These are phyloP conservation scores for Papilio glaucus DNA, from an alignment of 1,140 invertebrate genomes.

Conservation along the genomic window DNA sequence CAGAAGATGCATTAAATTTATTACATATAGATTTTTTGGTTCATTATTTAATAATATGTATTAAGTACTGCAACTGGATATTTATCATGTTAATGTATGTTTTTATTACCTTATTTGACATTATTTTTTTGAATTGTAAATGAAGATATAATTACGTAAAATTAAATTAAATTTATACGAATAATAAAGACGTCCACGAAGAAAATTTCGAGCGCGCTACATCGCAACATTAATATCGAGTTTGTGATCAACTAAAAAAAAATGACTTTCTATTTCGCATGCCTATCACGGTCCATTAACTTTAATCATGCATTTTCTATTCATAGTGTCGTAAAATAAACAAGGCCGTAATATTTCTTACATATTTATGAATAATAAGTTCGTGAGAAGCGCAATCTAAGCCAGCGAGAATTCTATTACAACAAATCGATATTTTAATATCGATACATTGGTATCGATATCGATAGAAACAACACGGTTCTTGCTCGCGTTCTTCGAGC, in stretches of 20 bases:
- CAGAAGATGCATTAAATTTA: too few relatives aligned
- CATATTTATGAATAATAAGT: slow-evolving; percentile 13
- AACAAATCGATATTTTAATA: not conserved
- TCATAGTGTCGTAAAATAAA: slow-evolving; percentile 16
- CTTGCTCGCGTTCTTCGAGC: not conserved
- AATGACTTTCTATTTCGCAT: not conserved
- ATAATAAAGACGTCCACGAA: not conserved
- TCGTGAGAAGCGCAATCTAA: slow-evolving; percentile 15
- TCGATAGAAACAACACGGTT: not conserved
- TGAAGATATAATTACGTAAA: too few relatives aligned
- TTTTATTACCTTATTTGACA: too few relatives aligned
- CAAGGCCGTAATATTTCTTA: slow-evolving; percentile 9
- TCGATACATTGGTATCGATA: not conserved
- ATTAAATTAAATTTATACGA: not conserved
- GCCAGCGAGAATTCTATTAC: not conserved
- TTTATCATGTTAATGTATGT: too few relatives aligned
- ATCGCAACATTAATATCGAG: not conserved
- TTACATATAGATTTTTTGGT: too few relatives aligned
- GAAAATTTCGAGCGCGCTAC: not conserved
- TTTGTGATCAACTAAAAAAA: not conserved
- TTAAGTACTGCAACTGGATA: too few relatives aligned
- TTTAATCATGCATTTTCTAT: slow-evolving; percentile 15
- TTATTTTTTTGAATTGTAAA: too few relatives aligned
- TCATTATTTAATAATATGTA: too few relatives aligned
- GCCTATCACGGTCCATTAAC: slow-evolving; percentile 4